Percentiles rank a stretch among this genome's conserved stretches.
phyloP scores from a whole-genome alignment of 1,140 invertebrate species.

The Drosophila sp. region DNA sequence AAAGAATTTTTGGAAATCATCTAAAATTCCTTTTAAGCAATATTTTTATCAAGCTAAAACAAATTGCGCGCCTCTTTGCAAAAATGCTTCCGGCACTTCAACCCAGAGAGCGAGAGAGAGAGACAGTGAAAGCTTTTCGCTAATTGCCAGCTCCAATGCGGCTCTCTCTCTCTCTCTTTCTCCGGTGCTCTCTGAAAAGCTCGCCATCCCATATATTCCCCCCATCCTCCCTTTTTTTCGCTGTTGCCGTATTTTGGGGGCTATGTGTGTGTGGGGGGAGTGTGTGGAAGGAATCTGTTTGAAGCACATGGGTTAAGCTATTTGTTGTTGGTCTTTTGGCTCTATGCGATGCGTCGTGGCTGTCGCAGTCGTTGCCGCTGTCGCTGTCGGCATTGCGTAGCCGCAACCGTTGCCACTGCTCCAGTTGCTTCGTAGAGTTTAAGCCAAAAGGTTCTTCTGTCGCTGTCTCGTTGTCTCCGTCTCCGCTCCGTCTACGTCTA shows the following conservation, averaged over 20 bases:
- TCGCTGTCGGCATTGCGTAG: conserved; percentile 44
- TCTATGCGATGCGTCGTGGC: conserved; percentile 40
- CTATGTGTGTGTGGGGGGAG: background rate
- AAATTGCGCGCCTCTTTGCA: conserved; percentile 37
- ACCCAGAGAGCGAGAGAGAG: conserved; percentile 10
- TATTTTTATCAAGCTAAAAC: conserved; percentile 25
- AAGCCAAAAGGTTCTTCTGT: conserved; percentile 77
- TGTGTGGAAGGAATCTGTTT: conserved; percentile 8
- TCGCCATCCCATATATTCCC: background rate
- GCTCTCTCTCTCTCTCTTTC: conserved; percentile 17
- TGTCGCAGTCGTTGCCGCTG: conserved; percentile 39
- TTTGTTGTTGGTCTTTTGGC: conserved; percentile 59
- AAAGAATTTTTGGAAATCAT: background rate
- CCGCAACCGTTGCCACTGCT: conserved; percentile 55
- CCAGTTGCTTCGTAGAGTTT: conserved; percentile 80
- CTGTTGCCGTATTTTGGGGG: conserved; percentile 28
- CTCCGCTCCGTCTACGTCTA: conserved; percentile 9
- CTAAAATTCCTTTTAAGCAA: conserved; percentile 8
- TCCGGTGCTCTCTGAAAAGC: conserved; percentile 17
- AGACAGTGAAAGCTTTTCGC: conserved; percentile 46
- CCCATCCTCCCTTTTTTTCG: background rate
- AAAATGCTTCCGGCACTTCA: conserved; percentile 38
- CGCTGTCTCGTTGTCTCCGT: conserved; percentile 5
- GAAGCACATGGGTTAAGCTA: conserved; percentile 52
- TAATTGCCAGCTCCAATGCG: conserved; percentile 44